These are phyloP conservation scores for Teleogryllus occipitalis DNA, from an alignment of 1,140 invertebrate genomes.

Conservation along the genomic window DNA sequence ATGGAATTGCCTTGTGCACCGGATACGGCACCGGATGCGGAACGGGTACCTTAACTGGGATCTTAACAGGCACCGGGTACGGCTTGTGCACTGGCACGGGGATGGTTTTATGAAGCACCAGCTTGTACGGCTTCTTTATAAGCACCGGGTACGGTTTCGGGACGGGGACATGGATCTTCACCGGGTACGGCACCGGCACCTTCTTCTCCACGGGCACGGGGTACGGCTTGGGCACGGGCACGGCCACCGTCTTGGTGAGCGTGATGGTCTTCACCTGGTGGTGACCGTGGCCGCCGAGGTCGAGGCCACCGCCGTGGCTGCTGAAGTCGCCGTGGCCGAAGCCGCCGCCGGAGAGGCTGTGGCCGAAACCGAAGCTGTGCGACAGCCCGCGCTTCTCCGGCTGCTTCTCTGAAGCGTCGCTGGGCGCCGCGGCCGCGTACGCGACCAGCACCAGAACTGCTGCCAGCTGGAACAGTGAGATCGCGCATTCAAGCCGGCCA, in stretches of 20 bases:
- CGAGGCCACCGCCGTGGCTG: not conserved
- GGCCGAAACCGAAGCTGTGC: not conserved
- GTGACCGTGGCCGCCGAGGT: not conserved
- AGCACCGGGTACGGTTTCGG: not conserved
- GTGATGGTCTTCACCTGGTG: constrained; percentile 3
- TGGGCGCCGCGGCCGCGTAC: not conserved
- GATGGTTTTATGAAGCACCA: not conserved
- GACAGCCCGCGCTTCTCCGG: not conserved
- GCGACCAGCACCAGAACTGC: not conserved
- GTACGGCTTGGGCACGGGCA: constrained; percentile 11
- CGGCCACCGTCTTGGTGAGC: not conserved
- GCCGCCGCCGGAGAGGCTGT: not conserved
- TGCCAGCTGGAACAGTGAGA: not conserved
- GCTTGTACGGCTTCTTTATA: not conserved
- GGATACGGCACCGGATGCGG: not conserved
- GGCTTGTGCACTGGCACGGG: not conserved
- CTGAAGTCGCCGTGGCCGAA: not conserved
- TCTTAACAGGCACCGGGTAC: not conserved
- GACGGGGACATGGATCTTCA: not conserved
- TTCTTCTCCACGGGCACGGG: constrained; percentile 11
- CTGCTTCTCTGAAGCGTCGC: not conserved
- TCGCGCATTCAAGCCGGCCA: no score
- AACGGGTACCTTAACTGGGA: not conserved
- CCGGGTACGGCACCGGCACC: constrained; percentile 7
- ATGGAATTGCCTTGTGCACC: not conserved